Evolutionary conservation across 2,888 invertebrate species (phyloP), one percentile per base, ranked within the genome.

Genomic region (Philaethria dido): DNA sequence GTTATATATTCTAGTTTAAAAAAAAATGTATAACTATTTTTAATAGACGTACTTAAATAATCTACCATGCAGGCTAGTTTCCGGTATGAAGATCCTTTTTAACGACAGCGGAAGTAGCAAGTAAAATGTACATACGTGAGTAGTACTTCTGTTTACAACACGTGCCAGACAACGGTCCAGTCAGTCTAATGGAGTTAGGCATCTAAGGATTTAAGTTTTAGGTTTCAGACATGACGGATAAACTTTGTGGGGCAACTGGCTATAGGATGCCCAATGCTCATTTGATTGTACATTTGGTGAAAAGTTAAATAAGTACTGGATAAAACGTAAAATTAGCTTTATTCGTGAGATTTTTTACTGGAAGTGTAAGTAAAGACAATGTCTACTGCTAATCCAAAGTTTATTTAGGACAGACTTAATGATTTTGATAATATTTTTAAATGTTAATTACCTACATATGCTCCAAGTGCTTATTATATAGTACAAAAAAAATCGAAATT

Each of bases 141-240:
- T 14, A 29, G 4, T 13, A n/a, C 16, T 52, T 55, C 47, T 63
- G 59, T 52, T 60, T 60, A 50, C 50, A 61, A 29, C 69, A 62
- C 64, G 55, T 59, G 39, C 50, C 60, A 69, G 60, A 63, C 62
- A 60, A 22, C 42, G 44, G 59, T 50, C 42, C 47, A 65, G 62
- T 59, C 62, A 54, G 68, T 69, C 68, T 66, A 62, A 69, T 69
- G 60, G 62, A 61, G 65, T 66, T 65, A 47, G 33, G 44, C 16
- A 48, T 64, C 39, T 39, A 39, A 11, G 11, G 44, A 45, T 55
- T 55, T 22, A 65, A 44, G 65, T 68, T 60, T 66, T 61, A 60
- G 68, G 36, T 63, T 63, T 70, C 60, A 63, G 54, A 61, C 66
- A 55, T 59, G 69, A 33, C 54, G 52, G 22, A 45, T 50, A 50